Percentiles rank a stretch among this genome's conserved stretches.
Conservation (phyloP, 2,888 invertebrate species). For the Notodonta ziczac region DNA sequence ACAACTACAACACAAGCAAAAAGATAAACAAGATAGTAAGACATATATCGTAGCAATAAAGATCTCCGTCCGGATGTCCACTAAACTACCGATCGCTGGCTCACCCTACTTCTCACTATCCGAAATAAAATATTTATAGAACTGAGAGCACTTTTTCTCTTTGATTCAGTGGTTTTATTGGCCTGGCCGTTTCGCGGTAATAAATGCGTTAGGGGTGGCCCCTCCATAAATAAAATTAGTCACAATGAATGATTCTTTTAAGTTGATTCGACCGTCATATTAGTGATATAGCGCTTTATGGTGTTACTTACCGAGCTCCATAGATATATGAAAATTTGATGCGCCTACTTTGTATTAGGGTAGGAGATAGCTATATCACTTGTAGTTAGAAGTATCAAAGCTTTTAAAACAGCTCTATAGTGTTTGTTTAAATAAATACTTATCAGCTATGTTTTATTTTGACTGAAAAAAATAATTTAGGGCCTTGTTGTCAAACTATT, state of each 20-base stretch:
- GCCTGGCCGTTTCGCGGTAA: slow-evolving; percentile 75
- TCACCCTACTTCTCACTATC: slow-evolving; percentile 78
- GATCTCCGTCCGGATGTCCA: slow-evolving; percentile 13
- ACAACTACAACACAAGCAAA: no score
- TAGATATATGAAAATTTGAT: no score
- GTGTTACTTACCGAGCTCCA: slow-evolving; percentile 33
- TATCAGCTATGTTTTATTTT: no score
- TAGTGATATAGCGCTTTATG: slow-evolving; percentile 37
- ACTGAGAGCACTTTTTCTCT: slow-evolving; percentile 82
- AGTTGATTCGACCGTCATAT: slow-evolving; percentile 56
- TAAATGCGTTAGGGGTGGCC: slow-evolving; percentile 72
- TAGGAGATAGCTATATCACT: no score
- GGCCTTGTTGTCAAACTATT: no score
- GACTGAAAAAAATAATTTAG: no score
- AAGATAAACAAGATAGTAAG: neutral
- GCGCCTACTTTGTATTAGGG: no score
- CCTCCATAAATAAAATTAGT: slow-evolving; percentile 80
- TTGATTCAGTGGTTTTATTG: slow-evolving; percentile 85
- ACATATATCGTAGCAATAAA: neutral
- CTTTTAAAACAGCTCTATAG: no score
- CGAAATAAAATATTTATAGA: slow-evolving; percentile 84
- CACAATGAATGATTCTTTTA: slow-evolving; percentile 70
- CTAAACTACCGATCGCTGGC: slow-evolving; percentile 34
- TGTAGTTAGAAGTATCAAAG: no score
- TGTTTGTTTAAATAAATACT: no score